Conservation (phyloP, 2,888 invertebrate genomes). For the Calameuta filiformis region DNA sequence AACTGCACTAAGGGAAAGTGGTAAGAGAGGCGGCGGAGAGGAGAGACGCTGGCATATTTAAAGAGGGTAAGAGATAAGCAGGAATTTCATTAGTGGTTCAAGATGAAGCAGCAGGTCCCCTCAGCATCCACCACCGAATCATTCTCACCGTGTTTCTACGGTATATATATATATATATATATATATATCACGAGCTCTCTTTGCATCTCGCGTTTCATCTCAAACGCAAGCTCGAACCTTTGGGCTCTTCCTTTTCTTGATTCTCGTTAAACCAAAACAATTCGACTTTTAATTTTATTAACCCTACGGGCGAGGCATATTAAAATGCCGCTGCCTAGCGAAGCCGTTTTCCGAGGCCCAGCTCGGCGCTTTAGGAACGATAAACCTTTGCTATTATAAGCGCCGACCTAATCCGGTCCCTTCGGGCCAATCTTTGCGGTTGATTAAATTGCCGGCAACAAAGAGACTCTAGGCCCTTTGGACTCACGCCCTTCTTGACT, state of each 20-base stretch:
- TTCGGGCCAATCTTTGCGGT: slow-evolving; percentile 3
- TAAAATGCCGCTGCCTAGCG: slow-evolving; percentile 13
- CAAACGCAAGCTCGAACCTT: not conserved
- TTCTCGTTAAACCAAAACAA: slow-evolving; percentile 22
- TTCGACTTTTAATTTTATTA: slow-evolving; percentile 23
- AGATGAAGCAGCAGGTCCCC: slow-evolving; percentile 37
- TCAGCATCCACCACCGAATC: slow-evolving; percentile 28
- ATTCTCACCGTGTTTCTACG: slow-evolving; percentile 13
- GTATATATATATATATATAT: not conserved
- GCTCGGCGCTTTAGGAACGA: not conserved
- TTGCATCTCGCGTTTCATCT: slow-evolving; percentile 12
- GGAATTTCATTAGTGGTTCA: slow-evolving; percentile 48
- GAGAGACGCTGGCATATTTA: not conserved
- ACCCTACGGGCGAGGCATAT: slow-evolving; percentile 14
- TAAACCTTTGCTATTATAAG: not conserved
- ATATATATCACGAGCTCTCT: not conserved
- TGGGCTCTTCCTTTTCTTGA: slow-evolving; percentile 12
- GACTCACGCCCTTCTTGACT: not conserved
- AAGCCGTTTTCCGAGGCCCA: not conserved
- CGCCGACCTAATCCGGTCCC: slow-evolving; percentile 2
- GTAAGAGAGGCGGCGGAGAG: slow-evolving; percentile 8
- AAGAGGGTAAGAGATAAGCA: slow-evolving; percentile 19
- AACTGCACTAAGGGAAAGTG: not conserved
- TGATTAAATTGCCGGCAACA: not conserved
- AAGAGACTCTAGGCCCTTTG: not conserved